Evolutionary conservation across 2,797 vertebrate species (phyloP), one percentile per base, ranked within the genome.

Genomic region (Limnodromus scolopaceus): DNA sequence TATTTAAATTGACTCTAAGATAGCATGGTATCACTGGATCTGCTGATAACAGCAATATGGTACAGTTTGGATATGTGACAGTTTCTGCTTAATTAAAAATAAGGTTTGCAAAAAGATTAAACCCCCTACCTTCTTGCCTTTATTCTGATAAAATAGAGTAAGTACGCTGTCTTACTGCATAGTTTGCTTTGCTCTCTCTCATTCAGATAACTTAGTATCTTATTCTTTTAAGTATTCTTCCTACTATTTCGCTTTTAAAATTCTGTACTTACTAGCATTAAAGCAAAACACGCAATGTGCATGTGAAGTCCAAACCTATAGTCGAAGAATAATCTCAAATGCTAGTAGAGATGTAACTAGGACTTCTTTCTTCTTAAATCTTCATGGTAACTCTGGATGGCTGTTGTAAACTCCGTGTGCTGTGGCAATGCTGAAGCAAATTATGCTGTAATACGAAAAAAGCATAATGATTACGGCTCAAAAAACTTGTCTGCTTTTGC

Each of bases 311-410:
- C 38, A 74, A 76, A 46, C 16, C 36, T 87, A 3, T 2, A 58
- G 39, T 41, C 54, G 74, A 57, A 76, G 25, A 55, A 57, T 32
- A 68, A 53, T 39, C 30, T 81, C 2, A 2, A 22, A n/a, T n/a
- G 9, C 36, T 55, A 65, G 9, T 3, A 27, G 43, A 77, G 39
- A 6, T 41, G 16, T 61, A 57, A 34, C 36, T 9, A 45, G 32
- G 10, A 25, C 15, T 30, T 61, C n/a, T 45, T 65, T 57, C 15
- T 30, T 61, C n/a, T 45, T 65, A 57, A 58, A n/a, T 57, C 30
- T 58, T 64, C 0, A 0, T 24, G 13, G 13, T 61, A 53, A 36
- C 7, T 75, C 41, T 20, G 5, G 15, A 9, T 27, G 11, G 49
- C 36, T 66, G 18, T 60, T 51, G 34, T 39, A 61, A 76, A 69